Percentiles rank a stretch among this genome's conserved stretches.
phyloP scores from a whole-genome alignment of 2,113 vertebrate species.

The Taurulus bubalis region DNA sequence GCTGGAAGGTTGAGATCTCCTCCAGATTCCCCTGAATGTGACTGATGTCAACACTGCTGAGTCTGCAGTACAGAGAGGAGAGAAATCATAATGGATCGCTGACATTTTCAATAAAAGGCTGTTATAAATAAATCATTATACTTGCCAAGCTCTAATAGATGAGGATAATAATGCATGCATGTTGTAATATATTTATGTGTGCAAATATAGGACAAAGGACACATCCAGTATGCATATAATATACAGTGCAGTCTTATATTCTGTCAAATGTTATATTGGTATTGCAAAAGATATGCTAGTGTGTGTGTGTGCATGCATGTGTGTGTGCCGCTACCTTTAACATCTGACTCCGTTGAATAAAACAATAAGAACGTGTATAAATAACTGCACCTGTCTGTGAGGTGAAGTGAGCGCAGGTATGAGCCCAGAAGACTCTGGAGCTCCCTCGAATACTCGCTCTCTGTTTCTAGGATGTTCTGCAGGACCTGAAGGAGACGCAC shows the following conservation, averaged over 20 bases:
- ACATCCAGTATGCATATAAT: neutral
- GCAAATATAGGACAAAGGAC: neutral
- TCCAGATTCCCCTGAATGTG: slow-evolving; percentile 96
- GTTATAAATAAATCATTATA: slow-evolving; percentile 1
- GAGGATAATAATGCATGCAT: neutral
- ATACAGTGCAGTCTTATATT: neutral
- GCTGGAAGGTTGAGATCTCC: slow-evolving; percentile 96
- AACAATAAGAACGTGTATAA: slow-evolving; percentile 30
- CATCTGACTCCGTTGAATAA: slow-evolving; percentile 3
- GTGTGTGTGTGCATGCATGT: neutral
- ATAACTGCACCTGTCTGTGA: slow-evolving; percentile 89
- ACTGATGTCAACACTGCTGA: slow-evolving; percentile 86
- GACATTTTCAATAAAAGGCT: neutral
- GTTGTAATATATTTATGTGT: neutral
- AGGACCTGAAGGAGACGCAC: slow-evolving; percentile 87
- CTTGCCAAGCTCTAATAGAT: neutral
- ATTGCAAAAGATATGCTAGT: neutral
- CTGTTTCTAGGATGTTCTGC: slow-evolving; percentile 97
- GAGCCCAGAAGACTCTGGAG: slow-evolving; percentile 92
- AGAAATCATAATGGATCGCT: neutral
- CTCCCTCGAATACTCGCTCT: slow-evolving; percentile 94
- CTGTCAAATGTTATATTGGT: neutral
- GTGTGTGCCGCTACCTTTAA: neutral
- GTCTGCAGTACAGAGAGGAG: slow-evolving; percentile 74
- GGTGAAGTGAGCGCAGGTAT: slow-evolving; percentile 91